Evolutionary conservation across 1,140 invertebrate genomes (phyloP), one percentile per base, ranked within the genome.

Genomic region (Drosophila equinoxialis): DNA sequence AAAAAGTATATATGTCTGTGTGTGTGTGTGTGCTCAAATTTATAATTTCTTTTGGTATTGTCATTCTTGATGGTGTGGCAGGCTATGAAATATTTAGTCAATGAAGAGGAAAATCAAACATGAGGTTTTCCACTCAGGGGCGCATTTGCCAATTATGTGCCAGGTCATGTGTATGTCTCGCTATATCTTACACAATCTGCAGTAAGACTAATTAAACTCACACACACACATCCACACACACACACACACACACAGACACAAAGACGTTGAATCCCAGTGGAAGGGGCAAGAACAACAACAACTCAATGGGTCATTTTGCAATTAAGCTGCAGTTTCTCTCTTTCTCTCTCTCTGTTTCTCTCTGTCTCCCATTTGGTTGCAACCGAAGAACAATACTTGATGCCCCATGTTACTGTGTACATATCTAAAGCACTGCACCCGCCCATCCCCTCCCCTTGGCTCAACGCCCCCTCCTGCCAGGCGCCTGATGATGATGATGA

Each of bases 61-160:
- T 79, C 77, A 70, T 79, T 71, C 20, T 62, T 11, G 2, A 7
- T 48, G 45, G 68, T 45, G 20, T 37, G 35, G 54, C 42, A 39
- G n/a, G 68, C 58, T 35, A 64, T 77, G 59, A 81, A 84, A 76
- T 71, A 75, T 86, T 79, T 77, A 74, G 72, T 68, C 83, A 86
- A 87, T 87, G 83, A 77, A 75, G 69, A 65, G 79, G 83, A 86
- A 86, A 86, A 86, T 86, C 83, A 87, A 86, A 86, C 79, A 82
- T 63, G 65, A 68, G 68, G 65, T 71, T 60, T 71, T 62, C 61
- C 61, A 48, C 63, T 23, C 55, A 51, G 39, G 45, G 51, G 33
- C 59, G 60, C 72, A 73, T 80, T 80, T 59, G 67, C 76, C 83
- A 86, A 86, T 86, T 87, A 86, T 69, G 68, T 87, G 83, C 76